Percentiles rank a stretch among this genome's conserved stretches.
phyloP scores from a whole-genome alignment of 1,140 invertebrate genomes.

The Pinna nobilis region DNA sequence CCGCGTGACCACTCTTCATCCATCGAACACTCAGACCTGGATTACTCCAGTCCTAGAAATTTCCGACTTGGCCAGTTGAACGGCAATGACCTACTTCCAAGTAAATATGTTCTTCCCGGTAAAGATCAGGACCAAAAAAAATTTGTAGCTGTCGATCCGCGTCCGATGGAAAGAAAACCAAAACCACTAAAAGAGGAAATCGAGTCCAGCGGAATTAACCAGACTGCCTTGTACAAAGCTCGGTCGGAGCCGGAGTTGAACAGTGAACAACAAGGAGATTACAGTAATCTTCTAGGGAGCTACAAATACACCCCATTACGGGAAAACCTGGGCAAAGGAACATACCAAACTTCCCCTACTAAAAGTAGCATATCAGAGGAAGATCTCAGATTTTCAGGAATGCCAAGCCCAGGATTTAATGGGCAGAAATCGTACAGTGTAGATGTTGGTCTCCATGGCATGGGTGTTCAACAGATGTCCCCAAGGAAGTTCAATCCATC shows the following conservation, averaged over 20 bases:
- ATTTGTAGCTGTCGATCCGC: conserved; percentile 29
- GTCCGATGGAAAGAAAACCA: conserved; percentile 6
- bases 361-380: conserved; percentile 39
- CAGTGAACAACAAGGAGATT: conserved; percentile 12
- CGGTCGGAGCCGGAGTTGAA: conserved; percentile 34
- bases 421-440: conserved; percentile 32
- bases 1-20: neutral
- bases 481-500: conserved; percentile 44
- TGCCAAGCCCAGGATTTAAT: neutral
- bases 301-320: conserved; percentile 39
- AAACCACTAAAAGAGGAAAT: conserved; percentile 5
- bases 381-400: conserved; percentile 20
- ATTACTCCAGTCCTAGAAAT: neutral
- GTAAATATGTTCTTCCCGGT: conserved; percentile 1
- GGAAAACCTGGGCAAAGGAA: conserved; percentile 22
- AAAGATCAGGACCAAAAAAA: conserved; percentile 1
- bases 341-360: conserved; percentile 15
- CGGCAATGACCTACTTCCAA: conserved; percentile 9
- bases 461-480: conserved; percentile 31
- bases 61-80: conserved; percentile 8
- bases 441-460: conserved; percentile 34
- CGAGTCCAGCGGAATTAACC: neutral
- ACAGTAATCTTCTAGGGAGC: conserved; percentile 17
- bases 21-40: neutral
- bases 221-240: conserved; percentile 28